Conservation (phyloP, 2,888 invertebrate species). For the Meghimatium bilineatum region DNA sequence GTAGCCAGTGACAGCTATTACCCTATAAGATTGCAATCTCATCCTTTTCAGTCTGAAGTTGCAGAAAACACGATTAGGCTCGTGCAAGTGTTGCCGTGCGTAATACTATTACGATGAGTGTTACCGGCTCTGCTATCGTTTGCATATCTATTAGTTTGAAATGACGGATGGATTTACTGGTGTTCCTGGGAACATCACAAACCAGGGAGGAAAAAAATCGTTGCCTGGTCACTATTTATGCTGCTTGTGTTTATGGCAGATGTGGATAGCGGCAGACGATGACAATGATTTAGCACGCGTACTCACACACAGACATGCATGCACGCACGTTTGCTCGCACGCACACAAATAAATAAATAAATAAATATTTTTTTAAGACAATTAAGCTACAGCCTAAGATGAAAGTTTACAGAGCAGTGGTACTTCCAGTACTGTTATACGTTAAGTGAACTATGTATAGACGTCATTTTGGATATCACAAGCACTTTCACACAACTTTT, state of each 20-base stretch:
- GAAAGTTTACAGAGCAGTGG: too few relatives aligned
- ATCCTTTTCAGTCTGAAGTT: neutral
- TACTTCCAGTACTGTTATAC: too few relatives aligned
- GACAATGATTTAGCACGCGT: neutral
- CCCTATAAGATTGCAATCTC: conserved; percentile 12
- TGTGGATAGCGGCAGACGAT: neutral
- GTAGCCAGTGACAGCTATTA: neutral
- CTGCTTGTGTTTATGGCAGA: neutral
- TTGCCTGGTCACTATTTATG: neutral
- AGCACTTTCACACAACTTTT: too few relatives aligned
- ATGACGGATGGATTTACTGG: conserved; percentile 10
- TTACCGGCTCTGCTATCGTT: neutral
- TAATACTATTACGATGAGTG: neutral
- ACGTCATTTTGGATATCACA: too few relatives aligned
- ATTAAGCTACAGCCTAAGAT: too few relatives aligned
- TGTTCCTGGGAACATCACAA: neutral
- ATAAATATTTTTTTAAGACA: too few relatives aligned
- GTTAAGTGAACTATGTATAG: too few relatives aligned
- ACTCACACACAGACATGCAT: too few relatives aligned
- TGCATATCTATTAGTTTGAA: neutral
- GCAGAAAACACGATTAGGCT: conserved; percentile 21
- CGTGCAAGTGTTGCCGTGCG: conserved; percentile 12
- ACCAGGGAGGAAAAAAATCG: neutral
- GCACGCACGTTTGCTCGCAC: too few relatives aligned
- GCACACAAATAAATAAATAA: too few relatives aligned